Evolutionary conservation across 2,113 vertebrate species (phyloP).

Genomic region (Cryptotis parvus): DNA sequence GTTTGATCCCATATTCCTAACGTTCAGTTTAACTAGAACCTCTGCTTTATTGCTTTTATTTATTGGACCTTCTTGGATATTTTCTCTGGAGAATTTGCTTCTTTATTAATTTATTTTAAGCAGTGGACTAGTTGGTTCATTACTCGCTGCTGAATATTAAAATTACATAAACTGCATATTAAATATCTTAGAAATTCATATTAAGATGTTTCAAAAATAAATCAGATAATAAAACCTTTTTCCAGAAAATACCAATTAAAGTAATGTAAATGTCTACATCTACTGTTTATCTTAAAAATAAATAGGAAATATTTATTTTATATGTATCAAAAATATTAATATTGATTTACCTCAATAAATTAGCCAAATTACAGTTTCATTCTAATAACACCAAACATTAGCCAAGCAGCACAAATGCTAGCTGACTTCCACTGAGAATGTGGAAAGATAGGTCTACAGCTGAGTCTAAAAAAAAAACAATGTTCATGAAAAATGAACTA

Average conservation of each 20-base stretch:
- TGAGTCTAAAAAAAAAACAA: too few relatives aligned
- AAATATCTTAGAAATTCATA: slow-evolving; percentile 17
- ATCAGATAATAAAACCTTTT: not conserved
- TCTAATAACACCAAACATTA: too few relatives aligned
- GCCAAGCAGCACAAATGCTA: too few relatives aligned
- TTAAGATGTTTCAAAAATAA: not conserved
- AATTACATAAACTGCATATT: not conserved
- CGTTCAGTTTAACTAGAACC: not conserved
- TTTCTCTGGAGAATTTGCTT: not conserved
- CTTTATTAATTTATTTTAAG: not conserved
- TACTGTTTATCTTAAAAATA: slow-evolving; percentile 25
- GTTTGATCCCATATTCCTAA: not conserved
- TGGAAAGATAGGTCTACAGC: too few relatives aligned
- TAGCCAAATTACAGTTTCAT: not conserved
- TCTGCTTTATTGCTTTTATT: not conserved
- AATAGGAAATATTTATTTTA: slow-evolving; percentile 31
- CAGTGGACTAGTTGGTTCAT: not conserved
- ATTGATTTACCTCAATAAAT: not conserved
- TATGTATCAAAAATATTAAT: slow-evolving; percentile 38
- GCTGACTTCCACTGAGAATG: too few relatives aligned
- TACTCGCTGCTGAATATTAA: not conserved
- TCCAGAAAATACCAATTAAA: not conserved
- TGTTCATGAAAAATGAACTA: too few relatives aligned
- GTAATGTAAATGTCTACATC: not conserved
- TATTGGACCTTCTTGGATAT: not conserved